Evolutionary conservation across 30 jellyfish, hydroid and myxozoan genomes (phyloP).

Genomic region (Sanderia malayensis): DNA sequence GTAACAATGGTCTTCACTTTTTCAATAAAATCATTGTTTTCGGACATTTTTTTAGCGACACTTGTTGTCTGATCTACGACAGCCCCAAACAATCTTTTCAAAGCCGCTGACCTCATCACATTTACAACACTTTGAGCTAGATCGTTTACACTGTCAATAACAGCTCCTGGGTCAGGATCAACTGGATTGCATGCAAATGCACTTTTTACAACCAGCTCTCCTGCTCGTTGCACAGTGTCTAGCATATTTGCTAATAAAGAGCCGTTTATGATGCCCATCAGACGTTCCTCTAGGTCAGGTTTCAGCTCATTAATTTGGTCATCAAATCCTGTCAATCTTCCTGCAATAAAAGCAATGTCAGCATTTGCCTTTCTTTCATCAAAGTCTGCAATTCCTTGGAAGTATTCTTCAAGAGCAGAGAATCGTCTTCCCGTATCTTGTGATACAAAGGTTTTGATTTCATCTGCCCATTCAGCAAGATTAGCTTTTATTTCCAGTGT

Average conservation of each 20-base stretch:
- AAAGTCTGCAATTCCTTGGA: constrained; percentile 41
- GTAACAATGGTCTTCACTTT: neutral
- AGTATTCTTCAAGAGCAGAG: constrained; percentile 34
- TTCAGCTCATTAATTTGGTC: constrained; percentile 4
- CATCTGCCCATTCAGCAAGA: constrained; percentile 21
- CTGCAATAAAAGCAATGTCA: constrained; percentile 21
- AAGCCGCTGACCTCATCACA: constrained; percentile 3
- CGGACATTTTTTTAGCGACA: constrained; percentile 13
- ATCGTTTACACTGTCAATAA: constrained; percentile 27
- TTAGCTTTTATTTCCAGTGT: constrained; percentile 16
- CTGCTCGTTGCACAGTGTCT: constrained; percentile 21
- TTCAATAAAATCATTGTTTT: constrained; percentile 19
- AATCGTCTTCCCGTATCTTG: constrained; percentile 26
- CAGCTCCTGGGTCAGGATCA: constrained; percentile 37
- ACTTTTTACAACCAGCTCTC: constrained; percentile 16
- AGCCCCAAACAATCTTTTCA: neutral
- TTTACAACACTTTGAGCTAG: constrained; percentile 33
- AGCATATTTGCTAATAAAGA: neutral
- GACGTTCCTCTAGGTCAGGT: constrained; percentile 4
- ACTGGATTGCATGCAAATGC: constrained; percentile 20
- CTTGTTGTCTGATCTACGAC: constrained; percentile 11
- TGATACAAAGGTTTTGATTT: constrained; percentile 28
- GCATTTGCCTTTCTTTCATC: constrained; percentile 38
- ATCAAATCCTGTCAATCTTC: constrained; percentile 13
- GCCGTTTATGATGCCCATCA: constrained; percentile 24